These are phyloP conservation scores for Penaeus japonicus DNA, from an alignment of 1,140 invertebrate genomes.

Conservation along the genomic window DNA sequence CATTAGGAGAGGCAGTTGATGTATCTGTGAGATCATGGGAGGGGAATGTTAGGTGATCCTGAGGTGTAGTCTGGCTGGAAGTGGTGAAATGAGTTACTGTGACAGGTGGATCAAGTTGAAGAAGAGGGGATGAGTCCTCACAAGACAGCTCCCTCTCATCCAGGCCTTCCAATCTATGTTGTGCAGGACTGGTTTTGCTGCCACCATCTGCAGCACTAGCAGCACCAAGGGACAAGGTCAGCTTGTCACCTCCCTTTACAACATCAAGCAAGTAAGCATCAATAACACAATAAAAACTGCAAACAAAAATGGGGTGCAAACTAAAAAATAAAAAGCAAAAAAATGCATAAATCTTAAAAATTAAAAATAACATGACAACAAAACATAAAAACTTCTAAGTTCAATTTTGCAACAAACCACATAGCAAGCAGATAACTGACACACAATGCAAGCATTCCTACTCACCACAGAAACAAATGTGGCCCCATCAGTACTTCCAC, in stretches of 20 bases:
- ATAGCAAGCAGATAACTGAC: background rate
- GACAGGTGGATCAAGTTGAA: constrained; percentile 17
- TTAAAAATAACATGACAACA: background rate
- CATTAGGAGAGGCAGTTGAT: background rate
- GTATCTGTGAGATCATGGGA: background rate
- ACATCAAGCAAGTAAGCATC: constrained; percentile 14
- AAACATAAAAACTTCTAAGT: background rate
- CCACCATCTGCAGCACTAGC: background rate
- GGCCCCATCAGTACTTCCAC: constrained; percentile 42
- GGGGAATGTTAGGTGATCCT: background rate
- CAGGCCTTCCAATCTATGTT: constrained; percentile 6
- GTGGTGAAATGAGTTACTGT: constrained; percentile 19
- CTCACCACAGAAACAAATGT: constrained; percentile 51
- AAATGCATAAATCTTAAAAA: background rate
- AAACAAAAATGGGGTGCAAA: constrained; percentile 21
- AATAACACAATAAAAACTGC: constrained; percentile 16
- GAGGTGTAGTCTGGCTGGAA: constrained; percentile 1
- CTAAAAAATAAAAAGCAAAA: constrained; percentile 13
- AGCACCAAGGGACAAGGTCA: constrained; percentile 39
- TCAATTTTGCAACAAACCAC: background rate
- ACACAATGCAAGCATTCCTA: background rate
- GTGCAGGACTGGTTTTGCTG: background rate
- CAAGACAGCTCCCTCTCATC: constrained; percentile 15
- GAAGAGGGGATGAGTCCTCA: constrained; percentile 22
- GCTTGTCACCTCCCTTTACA: constrained; percentile 41